Evolutionary conservation across 2,888 invertebrate genomes (phyloP).

Genomic region (Sminthurides aquaticus): DNA sequence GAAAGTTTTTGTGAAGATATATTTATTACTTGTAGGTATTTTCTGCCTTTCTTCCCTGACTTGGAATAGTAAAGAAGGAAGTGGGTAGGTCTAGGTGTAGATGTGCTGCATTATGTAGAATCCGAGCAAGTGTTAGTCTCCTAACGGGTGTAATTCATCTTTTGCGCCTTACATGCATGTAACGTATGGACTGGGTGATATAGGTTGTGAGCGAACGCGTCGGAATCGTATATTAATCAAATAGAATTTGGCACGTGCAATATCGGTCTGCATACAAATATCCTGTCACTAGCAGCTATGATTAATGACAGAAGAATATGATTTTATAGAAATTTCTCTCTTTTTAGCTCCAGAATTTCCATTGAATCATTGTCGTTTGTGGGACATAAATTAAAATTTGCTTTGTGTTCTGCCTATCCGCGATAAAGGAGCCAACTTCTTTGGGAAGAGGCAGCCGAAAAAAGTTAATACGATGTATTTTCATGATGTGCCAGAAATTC

Average conservation of each 20-base stretch:
- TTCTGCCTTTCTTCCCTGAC: too few relatives aligned
- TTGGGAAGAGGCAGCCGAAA: background rate
- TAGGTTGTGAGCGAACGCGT: too few relatives aligned
- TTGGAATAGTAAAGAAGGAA: too few relatives aligned
- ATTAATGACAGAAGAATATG: slow-evolving; percentile 45
- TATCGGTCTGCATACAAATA: slow-evolving; percentile 45
- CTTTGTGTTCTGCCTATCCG: slow-evolving; percentile 42
- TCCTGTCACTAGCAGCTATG: slow-evolving; percentile 44
- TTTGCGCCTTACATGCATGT: too few relatives aligned
- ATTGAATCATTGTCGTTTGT: slow-evolving; percentile 44
- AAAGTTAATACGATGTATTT: background rate
- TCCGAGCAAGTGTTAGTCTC: too few relatives aligned
- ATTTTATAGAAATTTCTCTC: slow-evolving; percentile 44
- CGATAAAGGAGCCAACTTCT: slow-evolving; percentile 28
- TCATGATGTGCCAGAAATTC: background rate
- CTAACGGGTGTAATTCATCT: too few relatives aligned
- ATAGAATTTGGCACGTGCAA: slow-evolving; percentile 45
- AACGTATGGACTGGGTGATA: too few relatives aligned
- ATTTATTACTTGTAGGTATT: too few relatives aligned
- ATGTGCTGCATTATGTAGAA: too few relatives aligned
- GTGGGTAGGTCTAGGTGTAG: too few relatives aligned
- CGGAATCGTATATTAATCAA: slow-evolving; percentile 45
- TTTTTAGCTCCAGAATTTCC: slow-evolving; percentile 42
- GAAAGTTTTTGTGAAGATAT: too few relatives aligned
- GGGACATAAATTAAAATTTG: slow-evolving; percentile 45